Base-by-base conservation (phyloP, 2,888 invertebrate species). In the Rhaphigaster nebulosa region DNA sequence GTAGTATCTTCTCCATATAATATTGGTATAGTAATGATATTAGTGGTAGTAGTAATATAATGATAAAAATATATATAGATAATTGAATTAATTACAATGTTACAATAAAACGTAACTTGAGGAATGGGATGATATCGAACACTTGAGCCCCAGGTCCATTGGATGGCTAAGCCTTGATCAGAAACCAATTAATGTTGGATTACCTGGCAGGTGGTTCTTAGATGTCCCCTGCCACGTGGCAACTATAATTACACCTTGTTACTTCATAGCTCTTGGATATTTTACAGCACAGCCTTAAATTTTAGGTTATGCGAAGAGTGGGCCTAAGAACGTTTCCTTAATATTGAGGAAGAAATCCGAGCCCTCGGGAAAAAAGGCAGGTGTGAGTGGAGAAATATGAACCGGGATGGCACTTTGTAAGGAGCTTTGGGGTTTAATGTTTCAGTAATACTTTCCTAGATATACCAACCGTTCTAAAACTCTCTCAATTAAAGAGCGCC, bases 101-200 rank as follows among this genome's bases (percentile, higher is more conserved):
- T 52, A 29, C 13, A 65, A 29, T 65, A 65, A 76, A 38, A 20
- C 23, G 23, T 76, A 38, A 18, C 20, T 0, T 38, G 38, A 76
- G 1, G 20, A 20, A 0, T 6, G 20, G 15, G 20, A 65, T 29
- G 1, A 76, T 76, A 8, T 10, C 34, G 1, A 76, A 76, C 20
- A 20, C 65, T 1, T 18, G 70, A 38, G 29, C 29, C 29, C 65
- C 2, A 10, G n/a, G 8, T 76, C 38, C 34, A 38, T 76, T 38
- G 20, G 34, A 20, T 38, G 20, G 70, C 34, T 20, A 76, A 76
- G 20, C 70, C 34, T 8, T 20, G 20, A 34, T 34, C 34, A 76
- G 70, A 76, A 76, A 76, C 34, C 70, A 76, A 76, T 76, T 76
- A 76, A 0, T 76, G 70, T 20, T 38, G 70, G 70, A 76, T 76